Conservation (phyloP, 2,888 invertebrate genomes). For the Drepanosiphum platanoidis region DNA sequence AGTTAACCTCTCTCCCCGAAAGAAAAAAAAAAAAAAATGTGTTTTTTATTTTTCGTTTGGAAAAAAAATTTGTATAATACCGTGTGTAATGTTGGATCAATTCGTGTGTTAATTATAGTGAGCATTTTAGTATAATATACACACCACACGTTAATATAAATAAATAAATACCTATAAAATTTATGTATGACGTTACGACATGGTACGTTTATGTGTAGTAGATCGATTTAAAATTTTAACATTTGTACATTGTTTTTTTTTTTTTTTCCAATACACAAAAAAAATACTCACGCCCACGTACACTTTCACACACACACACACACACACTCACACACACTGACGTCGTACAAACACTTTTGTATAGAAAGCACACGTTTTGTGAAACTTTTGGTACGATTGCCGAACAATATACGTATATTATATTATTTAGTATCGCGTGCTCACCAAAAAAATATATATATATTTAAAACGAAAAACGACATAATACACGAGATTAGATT, state of each 20-base stretch:
- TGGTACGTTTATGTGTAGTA: background rate
- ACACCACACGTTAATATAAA: background rate
- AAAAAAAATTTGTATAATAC: conserved; percentile 38
- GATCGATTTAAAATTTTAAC: background rate
- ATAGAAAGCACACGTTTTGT: background rate
- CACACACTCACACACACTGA: too few relatives aligned
- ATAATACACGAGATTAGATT: background rate
- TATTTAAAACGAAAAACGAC: background rate
- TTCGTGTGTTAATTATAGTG: conserved; percentile 43
- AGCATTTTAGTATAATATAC: conserved; percentile 26
- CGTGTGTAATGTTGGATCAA: conserved; percentile 42
- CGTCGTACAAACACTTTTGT: too few relatives aligned
- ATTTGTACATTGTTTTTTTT: background rate
- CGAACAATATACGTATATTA: background rate
- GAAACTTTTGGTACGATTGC: background rate
- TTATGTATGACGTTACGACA: background rate
- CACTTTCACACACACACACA: too few relatives aligned
- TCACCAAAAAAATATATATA: too few relatives aligned
- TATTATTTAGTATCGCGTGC: too few relatives aligned
- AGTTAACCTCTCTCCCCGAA: too few relatives aligned
- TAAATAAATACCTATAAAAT: background rate
- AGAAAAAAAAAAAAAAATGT: too few relatives aligned
- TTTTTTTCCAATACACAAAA: background rate
- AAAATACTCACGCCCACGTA: background rate
- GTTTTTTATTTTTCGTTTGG: conserved; percentile 33